phyloP scores from a whole-genome alignment of 1,140 invertebrate species.

The Linepithema humile region DNA sequence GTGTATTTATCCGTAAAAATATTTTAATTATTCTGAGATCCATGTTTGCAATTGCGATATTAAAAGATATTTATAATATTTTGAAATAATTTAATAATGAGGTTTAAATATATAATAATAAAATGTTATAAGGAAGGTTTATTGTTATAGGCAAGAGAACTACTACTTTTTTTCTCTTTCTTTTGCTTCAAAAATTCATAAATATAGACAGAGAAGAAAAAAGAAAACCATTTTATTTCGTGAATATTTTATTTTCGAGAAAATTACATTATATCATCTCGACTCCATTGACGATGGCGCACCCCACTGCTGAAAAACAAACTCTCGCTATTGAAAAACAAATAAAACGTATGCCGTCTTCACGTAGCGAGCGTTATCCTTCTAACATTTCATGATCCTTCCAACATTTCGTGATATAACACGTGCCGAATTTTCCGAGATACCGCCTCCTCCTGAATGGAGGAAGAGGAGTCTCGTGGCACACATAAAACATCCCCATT shows the following conservation, averaged over 20 bases:
- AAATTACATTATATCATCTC: too few species aligned
- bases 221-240: too few species aligned
- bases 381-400: not conserved
- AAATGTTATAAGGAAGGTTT: too few species aligned
- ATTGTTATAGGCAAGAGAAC: not conserved
- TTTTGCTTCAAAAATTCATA: too few species aligned
- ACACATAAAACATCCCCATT: constrained; percentile 56
- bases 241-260: too few species aligned
- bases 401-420: constrained; percentile 25
- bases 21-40: not conserved
- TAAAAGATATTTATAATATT: not conserved
- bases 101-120: too few species aligned
- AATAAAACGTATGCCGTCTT: constrained; percentile 24
- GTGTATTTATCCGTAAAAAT: not conserved
- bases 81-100: not conserved
- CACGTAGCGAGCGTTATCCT: constrained; percentile 16
- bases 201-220: too few species aligned
- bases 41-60: not conserved
- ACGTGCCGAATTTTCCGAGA: constrained; percentile 53
- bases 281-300: too few species aligned
- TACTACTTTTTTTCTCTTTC: not conserved
- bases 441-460: not conserved
- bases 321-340: constrained; percentile 40
- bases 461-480: constrained; percentile 16
- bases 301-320: not conserved